phyloP scores from a whole-genome alignment of 2,113 vertebrate genomes.

The Cynocephalus volans region DNA sequence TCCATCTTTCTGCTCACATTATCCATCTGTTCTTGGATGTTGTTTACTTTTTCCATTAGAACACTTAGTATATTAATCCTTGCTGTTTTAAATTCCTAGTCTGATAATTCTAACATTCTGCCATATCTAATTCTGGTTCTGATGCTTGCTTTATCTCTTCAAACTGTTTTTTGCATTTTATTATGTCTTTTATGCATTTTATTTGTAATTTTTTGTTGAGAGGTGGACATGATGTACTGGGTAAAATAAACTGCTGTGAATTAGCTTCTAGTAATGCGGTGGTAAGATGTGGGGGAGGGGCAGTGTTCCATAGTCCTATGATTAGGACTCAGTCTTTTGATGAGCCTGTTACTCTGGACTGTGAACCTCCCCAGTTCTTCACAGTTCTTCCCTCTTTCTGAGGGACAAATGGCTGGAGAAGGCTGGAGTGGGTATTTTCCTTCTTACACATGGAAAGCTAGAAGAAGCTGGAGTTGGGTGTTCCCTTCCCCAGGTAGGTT shows the following conservation, averaged over 20 bases:
- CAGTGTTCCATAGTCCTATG: too few species aligned
- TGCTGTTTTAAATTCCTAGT: too few species aligned
- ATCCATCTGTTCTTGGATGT: too few species aligned
- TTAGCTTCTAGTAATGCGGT: neutral
- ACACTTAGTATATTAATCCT: too few species aligned
- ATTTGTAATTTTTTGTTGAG: neutral
- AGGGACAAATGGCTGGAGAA: neutral
- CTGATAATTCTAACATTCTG: too few species aligned
- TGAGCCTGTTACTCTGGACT: too few species aligned
- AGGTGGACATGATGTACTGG: neutral
- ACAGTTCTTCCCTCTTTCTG: neutral
- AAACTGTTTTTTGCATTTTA: neutral
- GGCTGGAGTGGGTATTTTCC: neutral
- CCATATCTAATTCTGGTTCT: too few species aligned
- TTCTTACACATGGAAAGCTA: neutral
- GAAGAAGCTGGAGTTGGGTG: neutral
- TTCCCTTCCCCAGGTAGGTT: too few species aligned
- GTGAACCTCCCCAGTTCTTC: neutral
- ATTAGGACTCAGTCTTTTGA: too few species aligned
- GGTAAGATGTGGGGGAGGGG: neutral
- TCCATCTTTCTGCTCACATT: neutral
- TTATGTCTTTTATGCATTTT: neutral
- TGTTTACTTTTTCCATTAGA: too few species aligned
- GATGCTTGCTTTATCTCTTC: neutral
- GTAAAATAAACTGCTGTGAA: neutral